These are phyloP conservation scores for Cremastobaeus sp. DNA, from an alignment of 2,888 invertebrate genomes.

Conservation along the genomic window DNA sequence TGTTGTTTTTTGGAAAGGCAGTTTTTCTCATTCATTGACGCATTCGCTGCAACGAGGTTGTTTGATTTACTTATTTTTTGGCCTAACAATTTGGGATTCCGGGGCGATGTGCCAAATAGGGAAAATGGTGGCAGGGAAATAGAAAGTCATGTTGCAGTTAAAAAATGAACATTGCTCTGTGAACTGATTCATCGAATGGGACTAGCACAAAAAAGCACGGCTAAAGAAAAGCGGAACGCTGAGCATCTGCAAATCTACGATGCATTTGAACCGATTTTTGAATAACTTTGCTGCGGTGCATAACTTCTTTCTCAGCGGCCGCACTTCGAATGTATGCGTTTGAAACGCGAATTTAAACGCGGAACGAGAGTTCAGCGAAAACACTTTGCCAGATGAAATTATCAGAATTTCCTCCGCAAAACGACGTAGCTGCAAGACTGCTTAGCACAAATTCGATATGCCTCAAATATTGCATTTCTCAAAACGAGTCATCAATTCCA, in stretches of 20 bases:
- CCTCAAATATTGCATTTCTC: constrained; percentile 7
- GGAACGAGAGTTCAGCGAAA: constrained; percentile 29
- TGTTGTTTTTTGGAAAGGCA: too few relatives aligned
- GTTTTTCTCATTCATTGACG: neutral
- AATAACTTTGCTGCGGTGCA: constrained; percentile 48
- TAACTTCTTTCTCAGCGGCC: constrained; percentile 37
- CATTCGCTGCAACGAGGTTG: too few relatives aligned
- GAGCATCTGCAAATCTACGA: constrained; percentile 8
- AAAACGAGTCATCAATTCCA: constrained; percentile 9
- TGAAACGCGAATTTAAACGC: constrained; percentile 26
- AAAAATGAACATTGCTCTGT: too few relatives aligned
- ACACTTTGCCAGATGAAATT: constrained; percentile 48
- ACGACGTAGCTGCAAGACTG: constrained; percentile 24
- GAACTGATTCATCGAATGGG: constrained; percentile 30
- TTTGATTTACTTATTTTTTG: too few relatives aligned
- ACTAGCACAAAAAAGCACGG: constrained; percentile 12
- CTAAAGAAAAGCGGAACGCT: constrained; percentile 28
- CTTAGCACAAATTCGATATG: constrained; percentile 23
- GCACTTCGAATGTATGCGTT: constrained; percentile 18
- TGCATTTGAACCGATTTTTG: constrained; percentile 45
- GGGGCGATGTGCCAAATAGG: neutral
- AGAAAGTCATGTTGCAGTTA: constrained; percentile 9
- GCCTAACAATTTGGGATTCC: too few relatives aligned
- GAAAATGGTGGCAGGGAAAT: too few relatives aligned
- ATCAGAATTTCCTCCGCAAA: constrained; percentile 28